Percentiles rank a stretch among this genome's conserved stretches.
These are phyloP conservation scores for Hypothenemus hampei DNA, from an alignment of 1,140 invertebrate species.

Conservation along the genomic window DNA sequence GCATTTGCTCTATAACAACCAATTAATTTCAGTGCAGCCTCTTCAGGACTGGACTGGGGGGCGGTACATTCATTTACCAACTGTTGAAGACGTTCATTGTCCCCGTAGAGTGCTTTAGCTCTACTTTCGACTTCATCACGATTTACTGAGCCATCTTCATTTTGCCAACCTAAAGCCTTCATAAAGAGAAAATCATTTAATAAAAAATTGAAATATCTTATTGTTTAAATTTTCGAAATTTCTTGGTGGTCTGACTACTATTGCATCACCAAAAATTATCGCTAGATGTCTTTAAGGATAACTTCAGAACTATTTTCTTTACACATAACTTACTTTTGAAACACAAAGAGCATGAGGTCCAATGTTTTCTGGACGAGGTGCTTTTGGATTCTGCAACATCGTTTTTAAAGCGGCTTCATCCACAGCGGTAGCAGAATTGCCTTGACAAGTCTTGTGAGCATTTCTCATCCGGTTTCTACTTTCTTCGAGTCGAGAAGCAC, in stretches of 20 bases:
- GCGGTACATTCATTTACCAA: neutral
- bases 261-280: too few species aligned
- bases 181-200: too few species aligned
- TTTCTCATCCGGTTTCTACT: neutral
- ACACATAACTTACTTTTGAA: conserved; percentile 2
- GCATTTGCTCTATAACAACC: conserved; percentile 1
- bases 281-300: too few species aligned
- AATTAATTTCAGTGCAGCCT: conserved; percentile 4
- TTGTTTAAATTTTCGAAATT: too few species aligned
- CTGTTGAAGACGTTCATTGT: neutral
- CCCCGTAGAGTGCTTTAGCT: neutral
- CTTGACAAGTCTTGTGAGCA: conserved; percentile 4
- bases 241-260: too few species aligned
- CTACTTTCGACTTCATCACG: neutral
- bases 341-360: conserved; percentile 11
- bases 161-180: conserved; percentile 14
- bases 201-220: too few species aligned
- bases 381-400: neutral
- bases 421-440: conserved; percentile 13
- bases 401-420: conserved; percentile 3
- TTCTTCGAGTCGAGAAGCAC: neutral
- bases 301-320: neutral
- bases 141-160: conserved; percentile 16
- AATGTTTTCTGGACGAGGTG: conserved; percentile 7
- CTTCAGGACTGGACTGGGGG: neutral